A percentile compares a stretch with the other conserved stretches of the same genome.
phyloP scores from a whole-genome alignment of 2,113 vertebrate genomes.

The Centropus bengalensis region DNA sequence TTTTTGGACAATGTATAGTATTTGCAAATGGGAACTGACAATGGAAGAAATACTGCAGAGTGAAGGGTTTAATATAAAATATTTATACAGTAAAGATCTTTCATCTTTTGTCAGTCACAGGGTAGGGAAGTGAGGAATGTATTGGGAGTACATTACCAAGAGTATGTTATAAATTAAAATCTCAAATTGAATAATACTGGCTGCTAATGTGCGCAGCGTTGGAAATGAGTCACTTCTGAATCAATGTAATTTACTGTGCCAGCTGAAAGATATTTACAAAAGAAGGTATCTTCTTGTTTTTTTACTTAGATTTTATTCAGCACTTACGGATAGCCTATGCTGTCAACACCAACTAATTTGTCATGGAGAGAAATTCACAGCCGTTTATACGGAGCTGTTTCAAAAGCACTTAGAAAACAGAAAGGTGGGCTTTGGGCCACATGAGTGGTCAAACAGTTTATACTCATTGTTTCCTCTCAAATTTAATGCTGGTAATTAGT shows the following conservation, averaged over 20 bases:
- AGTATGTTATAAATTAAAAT: slow-evolving; percentile 85
- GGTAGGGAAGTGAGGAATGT: slow-evolving; percentile 79
- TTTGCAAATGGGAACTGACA: slow-evolving; percentile 80
- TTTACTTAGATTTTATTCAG: slow-evolving; percentile 54
- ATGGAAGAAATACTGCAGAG: slow-evolving; percentile 77
- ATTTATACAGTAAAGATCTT: slow-evolving; percentile 84
- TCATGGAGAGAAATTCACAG: background rate
- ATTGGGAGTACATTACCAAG: slow-evolving; percentile 81
- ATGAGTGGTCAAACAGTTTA: slow-evolving; percentile 28
- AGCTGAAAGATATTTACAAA: slow-evolving; percentile 78
- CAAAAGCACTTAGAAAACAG: slow-evolving; percentile 21
- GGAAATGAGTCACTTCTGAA: slow-evolving; percentile 78
- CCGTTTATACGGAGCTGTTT: slow-evolving; percentile 6
- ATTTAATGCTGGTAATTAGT: slow-evolving; percentile 17
- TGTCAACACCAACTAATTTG: slow-evolving; percentile 37
- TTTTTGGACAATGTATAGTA: slow-evolving; percentile 71
- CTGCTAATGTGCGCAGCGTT: slow-evolving; percentile 80
- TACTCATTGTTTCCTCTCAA: slow-evolving; percentile 22
- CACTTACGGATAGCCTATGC: slow-evolving; percentile 9
- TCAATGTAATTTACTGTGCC: slow-evolving; percentile 76
- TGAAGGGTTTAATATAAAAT: slow-evolving; percentile 84
- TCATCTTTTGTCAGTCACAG: slow-evolving; percentile 81
- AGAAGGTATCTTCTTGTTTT: slow-evolving; percentile 69
- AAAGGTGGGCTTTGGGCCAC: slow-evolving; percentile 42
- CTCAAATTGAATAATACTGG: slow-evolving; percentile 80